phyloP scores from a whole-genome alignment of 2,797 vertebrate species.

The Coendou prehensilis region DNA sequence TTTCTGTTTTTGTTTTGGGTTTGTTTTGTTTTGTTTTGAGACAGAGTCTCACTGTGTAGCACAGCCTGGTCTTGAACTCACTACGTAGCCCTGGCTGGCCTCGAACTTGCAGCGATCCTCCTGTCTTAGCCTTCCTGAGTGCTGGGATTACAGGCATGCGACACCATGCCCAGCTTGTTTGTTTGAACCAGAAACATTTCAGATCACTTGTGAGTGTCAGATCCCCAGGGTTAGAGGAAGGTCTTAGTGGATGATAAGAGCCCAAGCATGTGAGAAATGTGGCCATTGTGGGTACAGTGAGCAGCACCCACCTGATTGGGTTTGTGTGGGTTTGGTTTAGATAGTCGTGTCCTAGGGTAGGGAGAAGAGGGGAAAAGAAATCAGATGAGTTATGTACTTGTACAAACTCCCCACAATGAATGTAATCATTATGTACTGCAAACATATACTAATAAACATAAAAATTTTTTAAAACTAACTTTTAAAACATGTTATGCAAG shows the following conservation, averaged over 20 bases:
- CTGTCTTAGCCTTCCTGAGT: not conserved
- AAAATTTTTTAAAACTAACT: not conserved
- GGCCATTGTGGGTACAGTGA: not conserved
- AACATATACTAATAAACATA: not conserved
- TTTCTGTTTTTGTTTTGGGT: not conserved
- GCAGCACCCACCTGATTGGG: not conserved
- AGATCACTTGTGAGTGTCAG: not conserved
- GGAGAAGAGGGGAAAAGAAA: no score
- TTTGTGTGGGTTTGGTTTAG: not conserved
- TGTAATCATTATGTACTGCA: not conserved
- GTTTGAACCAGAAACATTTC: not conserved
- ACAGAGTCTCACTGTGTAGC: not conserved
- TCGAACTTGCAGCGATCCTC: not conserved
- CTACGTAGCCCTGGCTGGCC: not conserved
- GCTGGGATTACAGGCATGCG: not conserved
- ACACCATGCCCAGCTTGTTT: not conserved
- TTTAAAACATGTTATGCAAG: not conserved
- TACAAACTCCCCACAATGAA: not conserved
- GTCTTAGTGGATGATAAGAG: not conserved
- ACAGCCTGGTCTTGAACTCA: not conserved
- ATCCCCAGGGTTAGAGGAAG: not conserved
- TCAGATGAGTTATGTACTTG: no score
- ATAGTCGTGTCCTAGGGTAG: not conserved
- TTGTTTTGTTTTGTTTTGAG: not conserved
- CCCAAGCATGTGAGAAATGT: not conserved